Evolutionary conservation across 2,113 vertebrate genomes (phyloP), one percentile per base, ranked within the genome.

Genomic region (Corydoras sp.): DNA sequence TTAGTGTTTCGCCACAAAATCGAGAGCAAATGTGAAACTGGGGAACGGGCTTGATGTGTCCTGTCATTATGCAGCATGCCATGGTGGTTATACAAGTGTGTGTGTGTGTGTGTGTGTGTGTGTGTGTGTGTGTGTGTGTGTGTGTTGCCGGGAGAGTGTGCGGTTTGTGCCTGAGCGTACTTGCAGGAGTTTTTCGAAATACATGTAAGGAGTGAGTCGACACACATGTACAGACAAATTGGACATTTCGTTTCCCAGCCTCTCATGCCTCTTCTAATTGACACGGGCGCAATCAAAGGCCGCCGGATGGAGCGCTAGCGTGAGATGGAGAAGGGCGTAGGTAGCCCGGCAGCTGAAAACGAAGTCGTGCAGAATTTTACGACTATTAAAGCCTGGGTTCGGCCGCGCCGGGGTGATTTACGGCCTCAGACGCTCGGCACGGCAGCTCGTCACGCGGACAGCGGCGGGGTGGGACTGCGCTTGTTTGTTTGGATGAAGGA

Each of bases 1-100:
- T 77, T 75, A 72, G 55, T 62, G 72, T 69, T 72, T 77, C 51
- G 51, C 73, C 78, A 65, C 78, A 77, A 74, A 75, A 74, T 58
- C 64, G 62, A 69, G 60, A 62, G 35, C 35, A 62, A 70, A 71
- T 65, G 49, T 60, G 51, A 72, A 65, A 31, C 31, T 30, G 6
- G 49, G 58, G 67, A 71, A 71, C 67, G 63, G 66, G 66, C 76
- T 32, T 30, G 55, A 71, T 35, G 60, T 48, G n/a, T 62, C 64
- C 77, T 65, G 73, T 71, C 60, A 78, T 78, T 78, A 72, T 18
- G 2, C 29, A 60, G 30, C 69, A 50, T 58, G 72, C 63, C 74
- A 79, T 79, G 78, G 15, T 53, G 66, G 66, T 71, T 78, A 35
- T 54, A 50, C 24, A 54, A 29, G 65, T 65, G 50, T 56, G 14